Evolutionary conservation across 1,140 invertebrate genomes (phyloP).

Genomic region (Drosophila sp.): DNA sequence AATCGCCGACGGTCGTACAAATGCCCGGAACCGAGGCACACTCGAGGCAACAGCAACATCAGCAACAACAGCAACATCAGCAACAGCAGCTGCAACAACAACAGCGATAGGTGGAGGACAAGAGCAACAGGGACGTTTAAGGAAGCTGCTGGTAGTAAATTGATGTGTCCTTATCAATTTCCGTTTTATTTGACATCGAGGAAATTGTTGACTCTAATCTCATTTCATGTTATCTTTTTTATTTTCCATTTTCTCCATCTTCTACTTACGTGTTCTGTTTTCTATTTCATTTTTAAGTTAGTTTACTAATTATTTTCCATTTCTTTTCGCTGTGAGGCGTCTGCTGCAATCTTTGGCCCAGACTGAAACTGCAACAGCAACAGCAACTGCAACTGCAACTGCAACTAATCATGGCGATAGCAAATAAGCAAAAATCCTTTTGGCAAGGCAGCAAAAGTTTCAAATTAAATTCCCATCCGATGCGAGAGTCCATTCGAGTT

Average conservation of each 20-base stretch:
- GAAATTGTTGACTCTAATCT: slow-evolving; percentile 47
- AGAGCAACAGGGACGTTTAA: slow-evolving; percentile 8
- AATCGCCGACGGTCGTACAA: slow-evolving; percentile 18
- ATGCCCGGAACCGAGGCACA: slow-evolving; percentile 17
- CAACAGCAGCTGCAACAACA: neutral
- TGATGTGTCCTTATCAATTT: slow-evolving; percentile 72
- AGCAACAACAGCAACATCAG: slow-evolving; percentile 2
- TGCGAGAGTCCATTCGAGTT: slow-evolving; percentile 12
- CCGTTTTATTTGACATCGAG: slow-evolving; percentile 71
- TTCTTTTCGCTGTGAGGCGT: neutral
- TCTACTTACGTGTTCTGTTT: too few species aligned
- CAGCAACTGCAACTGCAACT: slow-evolving; percentile 27
- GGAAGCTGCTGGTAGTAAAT: slow-evolving; percentile 45
- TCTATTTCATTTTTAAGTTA: slow-evolving; percentile 23
- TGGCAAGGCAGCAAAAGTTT: slow-evolving; percentile 27
- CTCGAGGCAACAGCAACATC: slow-evolving; percentile 3
- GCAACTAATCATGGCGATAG: slow-evolving; percentile 32
- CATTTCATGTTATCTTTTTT: slow-evolving; percentile 12
- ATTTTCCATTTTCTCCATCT: neutral
- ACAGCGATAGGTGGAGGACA: neutral
- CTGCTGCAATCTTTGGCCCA: neutral
- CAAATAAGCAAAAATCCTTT: slow-evolving; percentile 40
- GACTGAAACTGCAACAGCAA: slow-evolving; percentile 19
- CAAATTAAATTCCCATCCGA: slow-evolving; percentile 38
- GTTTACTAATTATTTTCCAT: slow-evolving; percentile 2